These are phyloP conservation scores for Germaria angustata DNA, from an alignment of 2,888 invertebrate genomes.

Conservation along the genomic window DNA sequence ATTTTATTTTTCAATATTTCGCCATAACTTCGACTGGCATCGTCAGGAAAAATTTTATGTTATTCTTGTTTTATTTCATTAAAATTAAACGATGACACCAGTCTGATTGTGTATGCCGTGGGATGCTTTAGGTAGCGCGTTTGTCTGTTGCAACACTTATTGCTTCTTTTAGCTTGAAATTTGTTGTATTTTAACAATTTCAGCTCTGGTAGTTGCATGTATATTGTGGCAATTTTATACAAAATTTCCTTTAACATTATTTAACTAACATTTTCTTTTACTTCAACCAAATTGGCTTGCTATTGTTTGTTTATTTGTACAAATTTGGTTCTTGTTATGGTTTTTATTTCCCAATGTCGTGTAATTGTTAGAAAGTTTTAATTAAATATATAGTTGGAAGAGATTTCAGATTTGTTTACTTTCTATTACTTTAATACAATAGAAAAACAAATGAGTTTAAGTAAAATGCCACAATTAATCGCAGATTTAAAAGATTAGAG, in stretches of 20 bases:
- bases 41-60: too few species aligned
- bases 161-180: neutral
- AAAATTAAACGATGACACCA: too few species aligned
- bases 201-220: neutral
- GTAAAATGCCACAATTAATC: neutral
- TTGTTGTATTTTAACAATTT: neutral
- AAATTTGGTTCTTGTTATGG: neutral
- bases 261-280: neutral
- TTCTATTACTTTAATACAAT: neutral
- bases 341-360: neutral
- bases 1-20: too few species aligned
- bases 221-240: neutral
- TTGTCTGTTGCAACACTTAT: neutral
- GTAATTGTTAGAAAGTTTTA: conserved; percentile 32
- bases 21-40: too few species aligned
- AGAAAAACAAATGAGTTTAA: neutral
- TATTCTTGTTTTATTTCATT: too few species aligned
- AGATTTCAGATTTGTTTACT: neutral
- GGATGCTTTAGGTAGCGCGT: too few species aligned
- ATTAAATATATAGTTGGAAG: conserved; percentile 44
- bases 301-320: conserved; percentile 12
- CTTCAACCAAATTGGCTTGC: conserved; percentile 16
- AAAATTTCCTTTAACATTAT: neutral
- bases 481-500: neutral
- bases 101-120: neutral